Evolutionary conservation across 2,113 vertebrate species (phyloP).

Genomic region (cattle (Bos taurus)): DNA sequence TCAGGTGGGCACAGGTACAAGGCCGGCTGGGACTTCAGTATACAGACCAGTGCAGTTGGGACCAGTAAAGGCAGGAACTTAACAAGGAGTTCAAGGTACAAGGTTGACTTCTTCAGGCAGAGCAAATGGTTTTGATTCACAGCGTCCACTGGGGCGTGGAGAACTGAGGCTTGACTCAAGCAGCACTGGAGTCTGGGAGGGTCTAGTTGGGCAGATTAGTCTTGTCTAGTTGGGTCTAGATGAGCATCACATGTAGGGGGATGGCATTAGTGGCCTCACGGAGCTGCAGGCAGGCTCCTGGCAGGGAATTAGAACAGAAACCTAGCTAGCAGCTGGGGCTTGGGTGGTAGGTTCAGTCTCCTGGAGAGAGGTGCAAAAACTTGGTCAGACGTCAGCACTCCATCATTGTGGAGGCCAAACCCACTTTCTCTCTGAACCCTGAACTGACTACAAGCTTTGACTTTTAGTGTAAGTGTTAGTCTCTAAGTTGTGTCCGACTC

Average conservation of each 20-base stretch:
- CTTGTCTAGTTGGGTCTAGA: neutral
- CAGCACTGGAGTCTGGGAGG: neutral
- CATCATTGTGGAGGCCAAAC: neutral
- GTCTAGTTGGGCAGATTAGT: neutral
- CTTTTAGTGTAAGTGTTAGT: neutral
- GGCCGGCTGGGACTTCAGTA: neutral
- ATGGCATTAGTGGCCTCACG: rapidly evolving
- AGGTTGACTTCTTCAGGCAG: neutral
- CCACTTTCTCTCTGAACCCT: neutral
- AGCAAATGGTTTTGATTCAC: neutral
- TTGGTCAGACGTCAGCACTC: neutral
- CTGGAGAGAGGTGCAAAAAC: neutral
- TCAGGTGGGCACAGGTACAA: neutral
- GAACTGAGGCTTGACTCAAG: neutral
- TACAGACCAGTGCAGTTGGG: neutral
- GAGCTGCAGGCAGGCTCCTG: neutral
- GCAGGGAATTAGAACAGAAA: neutral
- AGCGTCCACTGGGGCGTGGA: neutral
- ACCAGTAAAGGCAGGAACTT: neutral
- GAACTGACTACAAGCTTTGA: neutral
- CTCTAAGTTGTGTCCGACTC: neutral
- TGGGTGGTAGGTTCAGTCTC: neutral
- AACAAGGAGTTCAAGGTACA: neutral
- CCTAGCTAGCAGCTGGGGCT: neutral
- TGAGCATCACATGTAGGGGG: rapidly evolving